Base-by-base conservation (phyloP, 2,113 vertebrate species). In the Pachypanchax playfairii region DNA sequence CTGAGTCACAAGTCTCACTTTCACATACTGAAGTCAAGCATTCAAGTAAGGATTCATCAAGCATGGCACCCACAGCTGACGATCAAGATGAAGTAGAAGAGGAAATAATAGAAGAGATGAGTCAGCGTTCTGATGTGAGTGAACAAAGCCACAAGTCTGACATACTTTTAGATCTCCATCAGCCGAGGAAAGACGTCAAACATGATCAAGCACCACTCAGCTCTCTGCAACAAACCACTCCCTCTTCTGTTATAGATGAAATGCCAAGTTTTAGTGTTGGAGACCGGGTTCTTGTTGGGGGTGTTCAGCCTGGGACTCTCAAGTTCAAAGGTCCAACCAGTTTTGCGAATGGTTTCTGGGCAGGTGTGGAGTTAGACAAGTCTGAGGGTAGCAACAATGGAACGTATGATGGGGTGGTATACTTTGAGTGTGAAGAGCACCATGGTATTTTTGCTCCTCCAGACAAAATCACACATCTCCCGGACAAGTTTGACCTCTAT, bases 401-500 rank as follows among this genome's bases (percentile, higher is more conserved):
- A 47, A 95, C 92, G 5, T 97, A 96, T 0, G 90, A 94, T 75
- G 94, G 90, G 2, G 87, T 94, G 57, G 85, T 87, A 0, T 99
- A 99, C 78, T 98, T 99, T 61, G 77, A 91, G 13, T 98, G 96
- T 77, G 88, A 88, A 60, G 92, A 95, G 55, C 87, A 88, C 33
- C 93, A 96, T 60, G 96, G 97, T 39, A 95, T 98, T 89, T 98
- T 99, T 82, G 96, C 96, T 77, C 95, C 96, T 55, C 95, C 96
- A 18, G 93, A 94, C 70, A 97, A 96, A 88, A 93, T 98, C 65
- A 92, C 93, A 73, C 94, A 69, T 50, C 86, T 97, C 65, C 86
- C 88, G 6, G 92, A 91, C 75, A 90, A 84, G 70, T 87, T 86
- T 41, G 87, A 91, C 70, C 74, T 76, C 24, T 85, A 73, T 46